These are phyloP conservation scores for Cirrhinus mrigala DNA, from an alignment of 2,797 vertebrate genomes.

Conservation along the genomic window DNA sequence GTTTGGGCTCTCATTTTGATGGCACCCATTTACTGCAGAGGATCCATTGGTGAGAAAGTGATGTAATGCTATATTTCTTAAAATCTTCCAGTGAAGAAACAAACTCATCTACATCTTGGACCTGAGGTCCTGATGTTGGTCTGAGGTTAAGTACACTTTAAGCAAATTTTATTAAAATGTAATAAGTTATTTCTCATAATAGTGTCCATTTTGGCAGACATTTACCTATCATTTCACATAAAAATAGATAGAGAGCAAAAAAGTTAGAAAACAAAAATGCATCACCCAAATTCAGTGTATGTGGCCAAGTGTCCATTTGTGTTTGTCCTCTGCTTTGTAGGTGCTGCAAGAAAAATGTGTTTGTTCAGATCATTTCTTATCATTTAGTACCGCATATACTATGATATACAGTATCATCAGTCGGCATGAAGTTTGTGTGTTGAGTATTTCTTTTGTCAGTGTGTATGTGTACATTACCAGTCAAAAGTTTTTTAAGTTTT, in stretches of 20 bases:
- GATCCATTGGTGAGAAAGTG: not conserved
- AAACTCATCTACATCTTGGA: not conserved
- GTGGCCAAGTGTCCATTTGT: not conserved
- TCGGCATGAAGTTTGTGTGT: not conserved
- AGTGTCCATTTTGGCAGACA: not conserved
- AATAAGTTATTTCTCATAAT: not conserved
- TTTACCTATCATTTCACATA: not conserved
- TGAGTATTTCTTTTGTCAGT: not conserved
- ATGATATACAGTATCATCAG: not conserved
- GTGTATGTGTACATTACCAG: not conserved
- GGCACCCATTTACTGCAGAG: not conserved
- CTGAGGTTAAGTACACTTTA: not conserved
- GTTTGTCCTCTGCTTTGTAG: not conserved
- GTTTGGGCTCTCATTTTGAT: no score
- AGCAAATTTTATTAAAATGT: not conserved
- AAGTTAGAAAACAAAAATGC: not conserved
- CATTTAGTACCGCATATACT: not conserved
- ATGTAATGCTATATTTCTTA: not conserved
- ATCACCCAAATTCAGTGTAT: not conserved
- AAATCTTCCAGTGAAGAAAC: not conserved
- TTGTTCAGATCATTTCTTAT: not conserved
- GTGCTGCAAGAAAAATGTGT: not conserved
- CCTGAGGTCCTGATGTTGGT: not conserved
- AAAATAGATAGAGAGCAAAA: not conserved
- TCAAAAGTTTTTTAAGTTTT: no score